These are phyloP conservation scores for Onychostoma macrolepis DNA, from an alignment of 2,113 vertebrate genomes.

Conservation along the genomic window DNA sequence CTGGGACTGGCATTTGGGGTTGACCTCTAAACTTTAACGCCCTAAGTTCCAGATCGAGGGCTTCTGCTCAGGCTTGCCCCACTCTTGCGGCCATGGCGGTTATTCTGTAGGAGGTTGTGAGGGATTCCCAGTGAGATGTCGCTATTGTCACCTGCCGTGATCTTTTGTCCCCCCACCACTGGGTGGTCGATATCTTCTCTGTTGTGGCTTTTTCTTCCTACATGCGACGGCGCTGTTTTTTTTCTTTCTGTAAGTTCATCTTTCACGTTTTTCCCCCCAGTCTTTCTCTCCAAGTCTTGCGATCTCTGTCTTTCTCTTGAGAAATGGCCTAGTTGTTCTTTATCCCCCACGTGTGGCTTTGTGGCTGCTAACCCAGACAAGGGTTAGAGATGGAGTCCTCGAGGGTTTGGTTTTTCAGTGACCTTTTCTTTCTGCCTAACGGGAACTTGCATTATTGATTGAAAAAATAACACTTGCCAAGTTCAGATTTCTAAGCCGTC, in stretches of 20 bases:
- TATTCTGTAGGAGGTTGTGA: conserved; percentile 40
- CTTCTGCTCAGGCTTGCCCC: conserved; percentile 22
- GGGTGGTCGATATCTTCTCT: conserved; percentile 40
- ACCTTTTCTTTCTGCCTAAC: conserved; percentile 51
- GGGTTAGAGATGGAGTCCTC: not conserved
- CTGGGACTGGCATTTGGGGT: conserved; percentile 39
- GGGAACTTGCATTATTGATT: conserved; percentile 41
- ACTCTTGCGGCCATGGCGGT: conserved; percentile 1
- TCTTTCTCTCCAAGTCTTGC: not conserved
- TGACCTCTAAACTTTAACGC: conserved; percentile 50
- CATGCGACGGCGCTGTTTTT: not conserved
- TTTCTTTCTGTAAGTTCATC: conserved; percentile 24
- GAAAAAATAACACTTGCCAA: conserved; percentile 21
- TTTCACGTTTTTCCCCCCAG: not conserved
- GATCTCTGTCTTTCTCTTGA: conserved; percentile 23
- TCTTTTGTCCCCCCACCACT: not conserved
- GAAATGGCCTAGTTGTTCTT: conserved; percentile 11
- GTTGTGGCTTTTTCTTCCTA: conserved; percentile 37
- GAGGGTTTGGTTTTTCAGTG: conserved; percentile 32
- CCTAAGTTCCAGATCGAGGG: not conserved
- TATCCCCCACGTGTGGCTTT: conserved; percentile 14
- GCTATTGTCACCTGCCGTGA: not conserved
- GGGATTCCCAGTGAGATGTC: conserved; percentile 50
- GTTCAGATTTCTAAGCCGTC: not conserved
- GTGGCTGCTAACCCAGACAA: conserved; percentile 1